A percentile compares a stretch with the other conserved stretches of the same genome.
Evolutionary conservation across 2,113 vertebrate genomes (phyloP).

Genomic region (Dendropsophus ebraccatus): DNA sequence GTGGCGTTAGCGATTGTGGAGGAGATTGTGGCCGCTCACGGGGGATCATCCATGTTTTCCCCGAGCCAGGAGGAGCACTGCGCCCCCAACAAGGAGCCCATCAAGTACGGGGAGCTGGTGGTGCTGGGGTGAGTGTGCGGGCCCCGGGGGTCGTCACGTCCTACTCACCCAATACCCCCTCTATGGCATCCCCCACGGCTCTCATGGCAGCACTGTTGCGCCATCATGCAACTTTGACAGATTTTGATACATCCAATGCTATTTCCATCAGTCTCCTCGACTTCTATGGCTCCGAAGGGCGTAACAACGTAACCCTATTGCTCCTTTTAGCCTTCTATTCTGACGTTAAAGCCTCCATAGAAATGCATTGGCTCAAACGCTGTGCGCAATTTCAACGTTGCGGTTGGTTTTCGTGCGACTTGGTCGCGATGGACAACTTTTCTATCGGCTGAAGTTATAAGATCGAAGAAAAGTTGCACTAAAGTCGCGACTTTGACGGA

Average conservation of each 20-base stretch:
- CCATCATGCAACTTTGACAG: not conserved
- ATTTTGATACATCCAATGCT: not conserved
- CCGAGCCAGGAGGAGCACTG: constrained; percentile 89
- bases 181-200: not conserved
- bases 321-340: too few species aligned
- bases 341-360: too few species aligned
- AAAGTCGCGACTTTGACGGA: not conserved
- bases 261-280: too few species aligned
- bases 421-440: too few species aligned
- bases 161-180: not conserved
- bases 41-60: constrained; percentile 85
- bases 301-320: too few species aligned
- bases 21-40: constrained; percentile 59
- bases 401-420: too few species aligned
- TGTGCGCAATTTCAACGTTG: too few species aligned
- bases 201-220: not conserved
- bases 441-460: too few species aligned
- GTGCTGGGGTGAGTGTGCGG: constrained; percentile 95
- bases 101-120: constrained; percentile 94
- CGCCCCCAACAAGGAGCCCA: constrained; percentile 89
- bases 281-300: too few species aligned
- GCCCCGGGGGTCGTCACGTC: not conserved
- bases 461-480: not conserved
- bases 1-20: constrained; percentile 50
- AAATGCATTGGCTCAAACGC: too few species aligned